phyloP scores from a whole-genome alignment of 2,888 invertebrate species.

The Brachypterus glaber region DNA sequence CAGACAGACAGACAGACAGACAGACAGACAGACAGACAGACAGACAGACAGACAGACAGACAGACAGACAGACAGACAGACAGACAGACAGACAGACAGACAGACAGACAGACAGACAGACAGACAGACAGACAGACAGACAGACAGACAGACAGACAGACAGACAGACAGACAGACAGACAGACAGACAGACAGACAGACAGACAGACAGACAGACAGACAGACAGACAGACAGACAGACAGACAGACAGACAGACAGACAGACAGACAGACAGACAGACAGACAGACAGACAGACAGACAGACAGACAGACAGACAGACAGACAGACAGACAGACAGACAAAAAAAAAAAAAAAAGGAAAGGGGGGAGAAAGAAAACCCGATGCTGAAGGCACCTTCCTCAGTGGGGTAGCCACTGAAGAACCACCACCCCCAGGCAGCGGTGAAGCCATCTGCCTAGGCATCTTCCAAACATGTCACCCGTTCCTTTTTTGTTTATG shows the following conservation, averaged over 20 bases:
- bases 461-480: too few relatives aligned
- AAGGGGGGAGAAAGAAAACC: too few relatives aligned
- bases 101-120: constrained; percentile 23
- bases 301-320: constrained; percentile 2
- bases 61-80: constrained; percentile 22
- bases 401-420: too few relatives aligned
- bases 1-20: constrained; percentile 32
- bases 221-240: constrained; percentile 20
- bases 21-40: constrained; percentile 21
- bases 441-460: too few relatives aligned
- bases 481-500: too few relatives aligned
- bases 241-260: constrained; percentile 13
- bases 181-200: constrained; percentile 23
- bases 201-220: constrained; percentile 22
- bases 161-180: constrained; percentile 21
- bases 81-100: constrained; percentile 22
- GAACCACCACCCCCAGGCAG: too few relatives aligned
- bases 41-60: constrained; percentile 20
- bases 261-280: constrained; percentile 2
- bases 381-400: too few relatives aligned
- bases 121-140: constrained; percentile 22
- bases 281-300: constrained; percentile 2
- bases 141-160: constrained; percentile 21
- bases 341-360: too few relatives aligned
- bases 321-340: too few relatives aligned